Percentiles rank a stretch among this genome's conserved stretches.
phyloP scores from a whole-genome alignment of 1,140 invertebrate species.

The Acarapis woodi region DNA sequence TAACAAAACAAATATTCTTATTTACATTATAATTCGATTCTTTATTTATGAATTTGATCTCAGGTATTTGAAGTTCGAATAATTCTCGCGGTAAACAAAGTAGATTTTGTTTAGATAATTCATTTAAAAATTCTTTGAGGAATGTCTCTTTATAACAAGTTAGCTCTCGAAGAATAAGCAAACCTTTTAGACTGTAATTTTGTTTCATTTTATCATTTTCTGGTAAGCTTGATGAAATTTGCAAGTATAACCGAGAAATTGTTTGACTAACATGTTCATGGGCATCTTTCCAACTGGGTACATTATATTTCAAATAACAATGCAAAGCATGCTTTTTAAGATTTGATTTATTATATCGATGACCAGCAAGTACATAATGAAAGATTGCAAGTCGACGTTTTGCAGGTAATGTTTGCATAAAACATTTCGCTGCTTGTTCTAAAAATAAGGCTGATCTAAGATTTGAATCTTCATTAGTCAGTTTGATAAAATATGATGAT shows the following conservation, averaged over 20 bases:
- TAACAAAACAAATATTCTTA: conserved; percentile 5
- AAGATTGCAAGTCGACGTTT: conserved; percentile 87
- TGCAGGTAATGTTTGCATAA: conserved; percentile 34
- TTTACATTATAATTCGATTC: not conserved
- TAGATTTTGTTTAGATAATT: conserved; percentile 2
- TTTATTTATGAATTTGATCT: not conserved
- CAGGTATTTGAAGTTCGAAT: not conserved
- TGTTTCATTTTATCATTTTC: not conserved
- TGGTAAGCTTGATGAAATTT: not conserved
- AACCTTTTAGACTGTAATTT: conserved; percentile 1
- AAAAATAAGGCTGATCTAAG: conserved; percentile 45
- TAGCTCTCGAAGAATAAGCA: not conserved
- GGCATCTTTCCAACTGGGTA: conserved; percentile 6
- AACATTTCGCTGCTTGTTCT: conserved; percentile 83
- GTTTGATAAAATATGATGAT: conserved; percentile 65
- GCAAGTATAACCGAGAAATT: conserved; percentile 3
- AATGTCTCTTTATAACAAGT: conserved; percentile 7
- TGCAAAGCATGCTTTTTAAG: conserved; percentile 62
- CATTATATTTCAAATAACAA: conserved; percentile 28
- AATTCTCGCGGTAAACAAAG: too few species aligned
- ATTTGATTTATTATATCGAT: conserved; percentile 59
- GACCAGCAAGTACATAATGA: conserved; percentile 76
- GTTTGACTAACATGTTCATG: conserved; percentile 9
- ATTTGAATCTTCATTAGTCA: conserved; percentile 82
- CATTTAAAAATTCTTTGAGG: conserved; percentile 7